phyloP scores from a whole-genome alignment of 1,140 invertebrate genomes.

The Drosophila seguyi region DNA sequence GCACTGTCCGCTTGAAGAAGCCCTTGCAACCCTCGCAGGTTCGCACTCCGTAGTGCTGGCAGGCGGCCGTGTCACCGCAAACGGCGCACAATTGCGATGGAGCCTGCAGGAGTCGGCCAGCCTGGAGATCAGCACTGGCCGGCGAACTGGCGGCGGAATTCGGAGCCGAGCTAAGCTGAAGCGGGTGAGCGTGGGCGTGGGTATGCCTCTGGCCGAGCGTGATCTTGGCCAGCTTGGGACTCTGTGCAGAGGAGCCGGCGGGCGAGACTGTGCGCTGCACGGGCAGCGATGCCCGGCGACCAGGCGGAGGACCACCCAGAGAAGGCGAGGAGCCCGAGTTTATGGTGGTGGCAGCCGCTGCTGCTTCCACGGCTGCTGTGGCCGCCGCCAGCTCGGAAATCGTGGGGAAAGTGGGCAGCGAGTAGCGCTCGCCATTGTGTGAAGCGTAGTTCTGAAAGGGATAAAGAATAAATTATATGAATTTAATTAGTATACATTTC shows the following conservation, averaged over 20 bases:
- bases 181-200: constrained; percentile 45
- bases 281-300: constrained; percentile 90
- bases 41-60: constrained; percentile 98
- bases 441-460: constrained; percentile 59
- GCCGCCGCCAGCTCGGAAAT: constrained; percentile 87
- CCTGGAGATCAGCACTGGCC: constrained; percentile 79
- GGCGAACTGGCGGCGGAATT: constrained; percentile 89
- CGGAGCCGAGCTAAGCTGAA: constrained; percentile 87
- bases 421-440: constrained; percentile 86
- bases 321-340: constrained; percentile 75
- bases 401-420: constrained; percentile 88
- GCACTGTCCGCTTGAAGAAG: constrained; percentile 98
- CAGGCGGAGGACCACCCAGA: constrained; percentile 86
- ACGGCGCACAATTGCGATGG: constrained; percentile 97
- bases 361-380: constrained; percentile 74
- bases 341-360: constrained; percentile 34
- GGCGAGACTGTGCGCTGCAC: constrained; percentile 91
- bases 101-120: constrained; percentile 86
- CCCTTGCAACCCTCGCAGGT: constrained; percentile 99
- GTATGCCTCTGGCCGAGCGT: constrained; percentile 85
- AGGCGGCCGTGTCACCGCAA: constrained; percentile 99
- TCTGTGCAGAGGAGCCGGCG: constrained; percentile 86
- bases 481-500: neutral
- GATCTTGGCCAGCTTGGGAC: constrained; percentile 87
- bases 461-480: neutral